These are phyloP conservation scores for Tetranychus cinnabarinus DNA, from an alignment of 1,140 invertebrate species.

Conservation along the genomic window DNA sequence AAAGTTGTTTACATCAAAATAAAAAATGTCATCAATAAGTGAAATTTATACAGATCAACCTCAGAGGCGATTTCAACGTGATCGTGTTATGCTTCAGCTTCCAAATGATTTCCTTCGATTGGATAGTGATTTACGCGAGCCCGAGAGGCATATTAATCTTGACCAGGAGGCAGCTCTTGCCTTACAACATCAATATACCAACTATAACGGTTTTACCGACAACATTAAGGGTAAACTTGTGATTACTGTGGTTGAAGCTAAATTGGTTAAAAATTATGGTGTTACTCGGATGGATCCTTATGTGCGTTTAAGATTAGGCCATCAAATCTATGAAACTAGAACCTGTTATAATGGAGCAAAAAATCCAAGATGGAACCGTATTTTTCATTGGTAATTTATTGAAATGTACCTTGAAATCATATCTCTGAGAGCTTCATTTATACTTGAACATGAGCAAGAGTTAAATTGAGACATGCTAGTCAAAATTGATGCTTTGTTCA, in stretches of 20 bases:
- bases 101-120: constrained; percentile 49
- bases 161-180: constrained; percentile 54
- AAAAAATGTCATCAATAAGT: too few relatives aligned
- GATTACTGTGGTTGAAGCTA: constrained; percentile 61
- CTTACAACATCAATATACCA: constrained; percentile 43
- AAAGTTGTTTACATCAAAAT: too few relatives aligned
- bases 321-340: constrained; percentile 56
- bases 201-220: constrained; percentile 19
- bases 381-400: constrained; percentile 47
- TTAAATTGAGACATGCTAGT: too few relatives aligned
- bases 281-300: constrained; percentile 89
- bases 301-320: constrained; percentile 66
- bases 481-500: too few relatives aligned
- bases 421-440: too few relatives aligned
- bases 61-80: background rate
- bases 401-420: too few relatives aligned
- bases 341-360: constrained; percentile 85
- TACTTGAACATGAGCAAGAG: too few relatives aligned
- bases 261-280: constrained; percentile 86
- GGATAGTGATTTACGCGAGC: constrained; percentile 16
- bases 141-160: constrained; percentile 36
- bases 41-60: too few relatives aligned
- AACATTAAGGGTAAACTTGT: constrained; percentile 44
- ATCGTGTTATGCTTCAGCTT: constrained; percentile 22
- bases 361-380: constrained; percentile 82